Base-by-base conservation (phyloP, 2,797 vertebrate species). In the Gymnoscopelus microlampas region DNA sequence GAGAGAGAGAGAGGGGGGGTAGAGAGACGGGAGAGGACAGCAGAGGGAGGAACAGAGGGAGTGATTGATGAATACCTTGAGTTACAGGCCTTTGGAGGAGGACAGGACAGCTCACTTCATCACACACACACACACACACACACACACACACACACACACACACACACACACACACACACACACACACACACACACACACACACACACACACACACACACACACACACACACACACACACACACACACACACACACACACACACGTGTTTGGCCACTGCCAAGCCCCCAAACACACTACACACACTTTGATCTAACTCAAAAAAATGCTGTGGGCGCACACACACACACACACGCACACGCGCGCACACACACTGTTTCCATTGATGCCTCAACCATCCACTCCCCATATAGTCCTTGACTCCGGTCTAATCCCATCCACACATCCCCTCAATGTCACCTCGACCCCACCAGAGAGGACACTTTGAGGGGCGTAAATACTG, bases 11-110 rank as follows among this genome's bases (percentile, higher is more conserved):
- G 29, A 15, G 47, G 51, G 4, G 39, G 58, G 39, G 39, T 8
- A 8, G 8, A 44, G 39, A 44, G 39, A 44, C 11, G 56, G 32
- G 24, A 48, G 15, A 72, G 70, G 75, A 76, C 68, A 59, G 79
- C 70, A 8, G 35, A 63, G 77, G 69, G 75, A 73, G 73, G 60
- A 66, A 64, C 66, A 61, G 71, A 62, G 54, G 59, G 59, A 15
- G 74, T 85, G 82, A 89, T 80, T 81, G 82, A 91, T 91, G 86
- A 71, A 82, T 77, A 78, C 66, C 50, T 69, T 24, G 70, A 87
- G 80, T 78, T 77, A 74, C 78, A 76, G 76, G 78, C 61, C 80
- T 76, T 86, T 70, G 72, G 77, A 85, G 80, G 80, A 81, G 71
- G 76, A 77, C 57, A 47, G 80, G 78, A 72, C 71, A 71, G 68